Percentiles rank a stretch among this genome's conserved stretches.
phyloP scores from a whole-genome alignment of 2,113 vertebrate genomes.

The Rana temporaria region DNA sequence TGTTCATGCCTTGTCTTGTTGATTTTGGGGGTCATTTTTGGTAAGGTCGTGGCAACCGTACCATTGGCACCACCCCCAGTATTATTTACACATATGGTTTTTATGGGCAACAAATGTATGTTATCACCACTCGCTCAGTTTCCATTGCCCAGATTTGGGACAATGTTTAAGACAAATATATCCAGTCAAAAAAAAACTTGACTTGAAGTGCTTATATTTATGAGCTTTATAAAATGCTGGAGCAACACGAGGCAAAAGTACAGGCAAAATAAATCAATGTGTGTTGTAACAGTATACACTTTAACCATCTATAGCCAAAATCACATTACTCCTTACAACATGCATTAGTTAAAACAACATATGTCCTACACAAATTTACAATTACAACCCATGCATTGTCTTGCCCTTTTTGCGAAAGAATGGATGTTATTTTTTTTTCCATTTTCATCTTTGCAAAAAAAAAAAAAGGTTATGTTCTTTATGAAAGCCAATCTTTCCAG shows the following conservation, averaged over 20 bases:
- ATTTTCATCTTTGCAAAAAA: conserved; percentile 3
- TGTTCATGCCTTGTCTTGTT: no score
- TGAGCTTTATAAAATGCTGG: neutral
- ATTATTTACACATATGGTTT: no score
- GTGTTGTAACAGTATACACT: conserved; percentile 5
- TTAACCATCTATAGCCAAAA: neutral
- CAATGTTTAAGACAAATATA: no score
- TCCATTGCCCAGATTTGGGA: no score
- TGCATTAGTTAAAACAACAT: neutral
- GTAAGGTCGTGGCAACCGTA: no score
- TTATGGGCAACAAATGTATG: no score
- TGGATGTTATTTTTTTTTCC: conserved; percentile 6
- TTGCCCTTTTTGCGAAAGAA: neutral
- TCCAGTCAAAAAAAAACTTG: no score
- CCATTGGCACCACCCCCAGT: no score
- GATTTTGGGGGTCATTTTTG: no score
- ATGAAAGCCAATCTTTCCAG: conserved; percentile 34
- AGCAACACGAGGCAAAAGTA: neutral
- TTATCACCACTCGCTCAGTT: no score
- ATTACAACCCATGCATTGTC: neutral
- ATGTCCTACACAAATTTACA: neutral
- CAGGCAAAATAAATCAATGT: conserved; percentile 1
- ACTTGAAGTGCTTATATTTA: neutral
- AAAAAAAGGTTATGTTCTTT: conserved; percentile 14
- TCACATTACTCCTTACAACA: neutral